A percentile compares a stretch with the other conserved stretches of the same genome.
Conservation (phyloP, 2,113 vertebrate species). For the Syrrhaptes paradoxus region DNA sequence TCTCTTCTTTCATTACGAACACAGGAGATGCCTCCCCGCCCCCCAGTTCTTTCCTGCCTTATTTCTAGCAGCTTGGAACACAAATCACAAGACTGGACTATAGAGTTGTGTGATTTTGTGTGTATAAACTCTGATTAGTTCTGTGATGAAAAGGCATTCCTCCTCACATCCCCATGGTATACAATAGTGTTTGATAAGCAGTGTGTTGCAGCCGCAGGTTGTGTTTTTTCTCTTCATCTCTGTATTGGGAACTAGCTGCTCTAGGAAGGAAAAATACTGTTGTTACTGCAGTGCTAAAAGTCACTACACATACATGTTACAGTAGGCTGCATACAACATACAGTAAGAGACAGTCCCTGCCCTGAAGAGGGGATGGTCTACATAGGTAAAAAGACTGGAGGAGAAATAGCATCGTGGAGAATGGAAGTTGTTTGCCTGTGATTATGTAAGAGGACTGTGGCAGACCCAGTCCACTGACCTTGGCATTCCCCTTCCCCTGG, state of each 20-base stretch:
- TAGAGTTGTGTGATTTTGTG: background rate
- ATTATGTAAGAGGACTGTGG: background rate
- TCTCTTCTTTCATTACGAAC: slow-evolving; percentile 41
- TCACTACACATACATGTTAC: background rate
- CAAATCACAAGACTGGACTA: slow-evolving; percentile 20
- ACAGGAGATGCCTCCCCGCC: background rate
- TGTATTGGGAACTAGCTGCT: background rate
- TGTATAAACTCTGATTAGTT: slow-evolving; percentile 11
- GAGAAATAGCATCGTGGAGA: background rate
- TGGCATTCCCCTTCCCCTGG: background rate
- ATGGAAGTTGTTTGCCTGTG: background rate
- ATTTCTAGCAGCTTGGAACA: slow-evolving; percentile 26
- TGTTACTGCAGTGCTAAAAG: background rate
- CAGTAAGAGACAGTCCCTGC: background rate
- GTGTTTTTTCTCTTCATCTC: background rate
- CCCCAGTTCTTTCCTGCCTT: slow-evolving; percentile 12
- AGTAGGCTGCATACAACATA: background rate
- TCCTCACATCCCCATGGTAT: background rate
- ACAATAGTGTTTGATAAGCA: slow-evolving; percentile 9
- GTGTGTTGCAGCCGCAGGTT: background rate
- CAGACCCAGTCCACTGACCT: background rate
- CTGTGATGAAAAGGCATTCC: background rate
- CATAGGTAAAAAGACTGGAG: background rate
- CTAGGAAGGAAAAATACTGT: background rate
- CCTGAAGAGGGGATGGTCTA: background rate